A percentile compares a stretch with the other conserved stretches of the same genome.
Conservation (phyloP, 1,140 invertebrate species). For the Drosophila hydei region DNA sequence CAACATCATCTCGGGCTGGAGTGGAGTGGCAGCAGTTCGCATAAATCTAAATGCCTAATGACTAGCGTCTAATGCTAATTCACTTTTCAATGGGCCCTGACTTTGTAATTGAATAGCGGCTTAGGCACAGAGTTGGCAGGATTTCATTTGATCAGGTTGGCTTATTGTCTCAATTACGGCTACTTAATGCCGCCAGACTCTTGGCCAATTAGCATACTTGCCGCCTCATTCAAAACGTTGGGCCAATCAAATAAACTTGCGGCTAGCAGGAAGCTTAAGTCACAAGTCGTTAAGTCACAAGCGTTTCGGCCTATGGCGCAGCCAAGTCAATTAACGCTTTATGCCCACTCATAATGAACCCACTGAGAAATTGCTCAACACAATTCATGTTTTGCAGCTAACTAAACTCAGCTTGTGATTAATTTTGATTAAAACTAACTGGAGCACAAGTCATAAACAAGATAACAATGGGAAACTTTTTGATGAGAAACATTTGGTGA, state of each 20-base stretch:
- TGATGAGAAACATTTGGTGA: background rate
- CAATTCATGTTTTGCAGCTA: conserved; percentile 4
- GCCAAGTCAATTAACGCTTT: conserved; percentile 6
- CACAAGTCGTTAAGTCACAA: conserved; percentile 12
- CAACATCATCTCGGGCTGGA: conserved; percentile 21
- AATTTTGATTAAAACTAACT: conserved; percentile 4
- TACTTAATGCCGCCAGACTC: conserved; percentile 14
- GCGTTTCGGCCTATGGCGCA: conserved; percentile 4
- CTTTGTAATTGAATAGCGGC: conserved; percentile 45
- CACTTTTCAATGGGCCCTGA: conserved; percentile 29
- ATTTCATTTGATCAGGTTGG: conserved; percentile 18
- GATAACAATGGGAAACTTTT: conserved; percentile 17
- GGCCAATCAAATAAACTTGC: background rate
- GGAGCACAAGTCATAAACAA: conserved; percentile 1
- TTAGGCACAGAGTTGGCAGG: conserved; percentile 1
- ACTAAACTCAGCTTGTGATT: background rate
- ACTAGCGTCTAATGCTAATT: conserved; percentile 52
- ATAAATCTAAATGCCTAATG: conserved; percentile 60
- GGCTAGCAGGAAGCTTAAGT: conserved; percentile 1
- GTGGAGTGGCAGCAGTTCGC: conserved; percentile 45
- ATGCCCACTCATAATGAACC: conserved; percentile 7
- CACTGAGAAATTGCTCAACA: conserved; percentile 10
- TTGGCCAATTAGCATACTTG: conserved; percentile 14
- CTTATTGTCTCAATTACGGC: conserved; percentile 25
- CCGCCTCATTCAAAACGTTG: background rate